These are phyloP conservation scores for Donacobius atricapilla DNA, from an alignment of 2,113 vertebrate species.

Conservation along the genomic window DNA sequence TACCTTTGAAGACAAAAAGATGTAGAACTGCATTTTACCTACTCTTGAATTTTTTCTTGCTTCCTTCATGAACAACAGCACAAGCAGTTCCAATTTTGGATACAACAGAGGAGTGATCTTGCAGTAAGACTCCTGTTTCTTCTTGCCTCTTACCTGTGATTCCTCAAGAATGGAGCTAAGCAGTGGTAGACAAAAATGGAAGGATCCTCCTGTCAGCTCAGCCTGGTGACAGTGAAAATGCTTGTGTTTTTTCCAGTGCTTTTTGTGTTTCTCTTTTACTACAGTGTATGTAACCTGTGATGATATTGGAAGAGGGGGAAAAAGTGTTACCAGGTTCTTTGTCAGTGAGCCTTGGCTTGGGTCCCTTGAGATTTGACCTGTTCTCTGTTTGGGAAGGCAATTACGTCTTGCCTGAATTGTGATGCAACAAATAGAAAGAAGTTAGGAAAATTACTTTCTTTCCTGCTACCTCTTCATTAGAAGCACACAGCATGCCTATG, in stretches of 20 bases:
- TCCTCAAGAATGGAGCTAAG: not conserved
- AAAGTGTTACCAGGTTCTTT: not conserved
- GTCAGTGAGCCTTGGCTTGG: not conserved
- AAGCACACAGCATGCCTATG: rapidly evolving
- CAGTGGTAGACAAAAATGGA: not conserved
- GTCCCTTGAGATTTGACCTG: not conserved
- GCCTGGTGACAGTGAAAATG: not conserved
- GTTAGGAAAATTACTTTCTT: not conserved
- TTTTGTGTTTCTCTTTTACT: not conserved
- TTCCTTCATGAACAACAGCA: not conserved
- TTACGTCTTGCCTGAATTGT: not conserved
- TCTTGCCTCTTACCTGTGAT: not conserved
- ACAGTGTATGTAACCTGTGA: not conserved
- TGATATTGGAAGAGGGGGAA: not conserved
- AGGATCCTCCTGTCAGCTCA: not conserved
- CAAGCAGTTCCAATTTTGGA: not conserved
- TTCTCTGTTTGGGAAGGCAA: not conserved
- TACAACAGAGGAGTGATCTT: not conserved
- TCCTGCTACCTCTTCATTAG: not conserved
- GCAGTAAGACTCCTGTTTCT: not conserved
- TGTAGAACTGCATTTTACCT: not conserved
- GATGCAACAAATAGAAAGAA: not conserved
- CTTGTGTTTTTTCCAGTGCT: not conserved
- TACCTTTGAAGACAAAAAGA: not conserved
- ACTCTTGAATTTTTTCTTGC: not conserved